Base-by-base conservation (phyloP, 2,888 invertebrate species). In the Phengaris alcon region DNA sequence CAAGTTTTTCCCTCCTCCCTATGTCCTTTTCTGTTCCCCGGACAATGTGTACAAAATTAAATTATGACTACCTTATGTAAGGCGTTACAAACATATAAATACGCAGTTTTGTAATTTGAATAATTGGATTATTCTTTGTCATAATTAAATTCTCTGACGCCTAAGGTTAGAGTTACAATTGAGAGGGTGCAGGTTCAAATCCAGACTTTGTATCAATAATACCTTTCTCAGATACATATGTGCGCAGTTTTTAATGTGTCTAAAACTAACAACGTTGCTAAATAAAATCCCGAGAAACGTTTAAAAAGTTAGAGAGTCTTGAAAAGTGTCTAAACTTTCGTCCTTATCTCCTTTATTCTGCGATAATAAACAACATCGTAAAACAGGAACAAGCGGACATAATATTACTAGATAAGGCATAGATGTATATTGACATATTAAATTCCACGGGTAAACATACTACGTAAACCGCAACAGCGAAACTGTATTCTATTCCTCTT, bases 381-480 rank as follows among this genome's bases (percentile, higher is more conserved):
- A 64, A 64, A 64, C 35, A 64, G 64, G 35, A 64, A 64, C 35
- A 64, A 64, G 64, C 64, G 64, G 35, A 64, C 64, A 64, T 64
- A 64, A 35, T 64, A 64, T 35, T 64, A 6, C 12, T 64, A 64
- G 64, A 64, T 64, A 64, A 64, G 64, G 35, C 64, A 64, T 64
- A 64, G 35, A 64, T 64, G 64, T 64, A 12, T 64, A 64, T 64
- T 64, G 64, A 64, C 64, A 64, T 64, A 64, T 35, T 64, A 64
- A 64, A 64, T 44, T 64, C 35, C 35, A 64, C 64, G 64, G 13
- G 64, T 6, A 64, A 64, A 64, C 64, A 64, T 64, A 64, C 64
- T 35, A 64, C 12, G 35, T 35, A 6, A 44, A 44, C 6, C 22
- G 10, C 64, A 44, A 22, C 13, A 64, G 6, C 64, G 35, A 64